A percentile compares a stretch with the other conserved stretches of the same genome.
These are phyloP conservation scores for Salvator merianae DNA, from an alignment of 2,113 vertebrate species.

Conservation along the genomic window DNA sequence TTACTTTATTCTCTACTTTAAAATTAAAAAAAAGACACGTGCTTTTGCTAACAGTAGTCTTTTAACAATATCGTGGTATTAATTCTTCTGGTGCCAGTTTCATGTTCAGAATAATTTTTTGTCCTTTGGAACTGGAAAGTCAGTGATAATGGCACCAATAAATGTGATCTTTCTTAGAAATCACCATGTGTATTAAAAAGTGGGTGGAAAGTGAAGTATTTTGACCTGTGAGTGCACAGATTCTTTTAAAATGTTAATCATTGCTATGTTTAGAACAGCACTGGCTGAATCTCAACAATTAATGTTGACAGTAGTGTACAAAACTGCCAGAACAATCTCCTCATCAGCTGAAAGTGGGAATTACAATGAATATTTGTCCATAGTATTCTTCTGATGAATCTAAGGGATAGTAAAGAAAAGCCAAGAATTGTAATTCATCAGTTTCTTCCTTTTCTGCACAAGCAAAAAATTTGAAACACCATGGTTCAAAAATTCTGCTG, in stretches of 20 bases:
- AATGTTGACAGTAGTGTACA: conserved; percentile 47
- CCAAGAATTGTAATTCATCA: conserved; percentile 12
- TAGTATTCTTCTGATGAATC: conserved; percentile 32
- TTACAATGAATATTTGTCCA: conserved; percentile 40
- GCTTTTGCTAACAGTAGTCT: not conserved
- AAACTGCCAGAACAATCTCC: conserved; percentile 44
- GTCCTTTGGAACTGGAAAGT: not conserved
- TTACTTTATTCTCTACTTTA: not conserved
- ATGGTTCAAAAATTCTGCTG: not conserved
- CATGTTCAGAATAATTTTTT: not conserved
- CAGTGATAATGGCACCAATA: not conserved
- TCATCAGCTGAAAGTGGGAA: conserved; percentile 42
- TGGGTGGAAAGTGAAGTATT: conserved; percentile 49
- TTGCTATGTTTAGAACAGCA: conserved; percentile 49
- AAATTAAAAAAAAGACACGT: too few species aligned
- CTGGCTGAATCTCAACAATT: conserved; percentile 42
- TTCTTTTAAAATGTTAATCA: conserved; percentile 52
- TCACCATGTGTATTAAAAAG: conserved; percentile 17
- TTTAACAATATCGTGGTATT: not conserved
- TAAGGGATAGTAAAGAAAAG: conserved; percentile 46
- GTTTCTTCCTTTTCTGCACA: conserved; percentile 4
- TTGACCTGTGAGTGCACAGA: conserved; percentile 44
- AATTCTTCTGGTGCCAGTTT: not conserved
- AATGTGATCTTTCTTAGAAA: not conserved
- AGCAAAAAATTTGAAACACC: conserved; percentile 17